Evolutionary conservation across 2,888 invertebrate genomes (phyloP), one percentile per base, ranked within the genome.

Genomic region (Diachrysia chrysitis): DNA sequence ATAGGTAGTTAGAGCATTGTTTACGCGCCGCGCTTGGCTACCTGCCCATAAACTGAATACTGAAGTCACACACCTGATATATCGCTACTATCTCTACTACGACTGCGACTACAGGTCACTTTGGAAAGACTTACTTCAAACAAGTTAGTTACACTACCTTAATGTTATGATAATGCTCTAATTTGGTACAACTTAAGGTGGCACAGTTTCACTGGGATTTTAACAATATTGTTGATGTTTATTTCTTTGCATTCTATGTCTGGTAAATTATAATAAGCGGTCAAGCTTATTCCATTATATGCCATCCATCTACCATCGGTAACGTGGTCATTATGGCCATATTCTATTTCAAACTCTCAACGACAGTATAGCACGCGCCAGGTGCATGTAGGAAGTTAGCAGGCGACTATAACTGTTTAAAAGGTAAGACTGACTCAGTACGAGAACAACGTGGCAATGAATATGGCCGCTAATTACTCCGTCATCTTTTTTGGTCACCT

Each of bases 21-120:
- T 87, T 88, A 88, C 84, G 79, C 71, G 77, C 62, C 71, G 56
- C 71, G 66, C 74, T 83, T 89, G 88, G 88, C 88, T 25, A 71
- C n/a, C 56, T 84, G 87, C 88, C 88, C 83, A 71, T 63, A 73
- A 58, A 48, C 60, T 69, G 73, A 78, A 73, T 66, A 69, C 82
- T 85, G 87, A 86, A 85, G 84, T 85, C 85, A 85, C 79, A 76
- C 58, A 48, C 78, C 62, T 71, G 74, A 77, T 82, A 81, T 81
- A 84, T 68, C 16, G 32, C 58, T n/a, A 48, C 53, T 69, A 35
- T 73, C 58, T 56, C 64, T 61, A 64, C 48, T 61, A 55, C n/a
- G 46, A 76, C 58, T 58, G 48, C 19, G n/a, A 25, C 17, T 61
- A 35, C 42, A 25, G 2, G 55, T 14, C 66, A 51, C 55, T 63